phyloP scores from a whole-genome alignment of 2,888 invertebrate genomes.

The Melipona beecheii region DNA sequence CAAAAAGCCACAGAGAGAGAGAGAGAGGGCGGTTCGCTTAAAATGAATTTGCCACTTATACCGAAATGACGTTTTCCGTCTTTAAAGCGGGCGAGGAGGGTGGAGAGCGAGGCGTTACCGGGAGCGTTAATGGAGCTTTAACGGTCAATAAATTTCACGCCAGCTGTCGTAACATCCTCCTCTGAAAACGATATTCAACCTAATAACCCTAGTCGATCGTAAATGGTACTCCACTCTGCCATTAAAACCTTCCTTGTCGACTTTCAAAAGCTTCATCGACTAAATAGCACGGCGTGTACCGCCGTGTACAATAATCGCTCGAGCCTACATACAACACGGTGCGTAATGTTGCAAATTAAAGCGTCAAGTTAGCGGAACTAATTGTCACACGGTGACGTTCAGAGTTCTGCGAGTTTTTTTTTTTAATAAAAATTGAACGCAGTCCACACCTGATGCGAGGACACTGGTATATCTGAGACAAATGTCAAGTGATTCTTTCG shows the following conservation, averaged over 20 bases:
- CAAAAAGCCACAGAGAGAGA: no score
- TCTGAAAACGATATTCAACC: constrained; percentile 17
- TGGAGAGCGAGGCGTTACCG: neutral
- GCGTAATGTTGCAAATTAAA: constrained; percentile 5
- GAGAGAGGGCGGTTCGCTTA: neutral
- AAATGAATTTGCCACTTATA: neutral
- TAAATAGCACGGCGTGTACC: neutral
- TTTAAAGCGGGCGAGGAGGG: neutral
- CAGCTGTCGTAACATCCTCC: constrained; percentile 2
- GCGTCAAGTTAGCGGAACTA: neutral
- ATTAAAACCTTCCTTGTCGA: constrained; percentile 1
- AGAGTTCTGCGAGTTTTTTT: no score
- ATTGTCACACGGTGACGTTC: neutral
- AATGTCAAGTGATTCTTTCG: no score
- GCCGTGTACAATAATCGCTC: neutral
- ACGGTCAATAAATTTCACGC: constrained; percentile 3
- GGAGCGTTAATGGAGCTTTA: constrained; percentile 15
- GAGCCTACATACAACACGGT: neutral
- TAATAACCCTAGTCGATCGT: constrained; percentile 9
- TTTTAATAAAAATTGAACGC: neutral
- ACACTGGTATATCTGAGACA: no score
- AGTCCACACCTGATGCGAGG: neutral
- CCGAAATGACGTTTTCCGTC: neutral
- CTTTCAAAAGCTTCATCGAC: neutral
- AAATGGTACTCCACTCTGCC: neutral